Conservation (phyloP, 2,888 invertebrate genomes). For the Dendrolimus houi region DNA sequence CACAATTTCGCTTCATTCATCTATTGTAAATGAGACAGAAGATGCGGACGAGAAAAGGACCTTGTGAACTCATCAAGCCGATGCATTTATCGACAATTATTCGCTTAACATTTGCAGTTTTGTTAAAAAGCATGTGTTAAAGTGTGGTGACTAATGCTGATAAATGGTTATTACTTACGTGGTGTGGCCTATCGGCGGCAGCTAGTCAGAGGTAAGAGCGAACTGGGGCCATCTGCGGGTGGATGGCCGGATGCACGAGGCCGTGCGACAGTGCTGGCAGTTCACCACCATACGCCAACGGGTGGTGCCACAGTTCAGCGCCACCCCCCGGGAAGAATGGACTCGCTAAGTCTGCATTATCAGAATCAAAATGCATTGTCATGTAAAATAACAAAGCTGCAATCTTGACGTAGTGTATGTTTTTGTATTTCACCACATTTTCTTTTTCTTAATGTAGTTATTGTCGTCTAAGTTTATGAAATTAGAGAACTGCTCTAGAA, state of each 20-base stretch:
- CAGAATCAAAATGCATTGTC: conserved; percentile 17
- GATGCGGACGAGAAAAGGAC: no score
- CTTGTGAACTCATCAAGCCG: no score
- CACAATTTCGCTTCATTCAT: no score
- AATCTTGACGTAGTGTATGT: no score
- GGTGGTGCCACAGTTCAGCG: conserved; percentile 96
- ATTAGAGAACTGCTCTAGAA: conserved; percentile 34
- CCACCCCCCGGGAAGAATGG: conserved; percentile 94
- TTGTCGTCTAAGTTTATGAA: conserved; percentile 1
- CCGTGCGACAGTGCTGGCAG: conserved; percentile 91
- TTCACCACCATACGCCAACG: conserved; percentile 88
- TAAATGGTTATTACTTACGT: conserved; percentile 64
- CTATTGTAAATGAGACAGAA: no score
- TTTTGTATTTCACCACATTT: no score
- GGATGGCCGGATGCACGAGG: conserved; percentile 96
- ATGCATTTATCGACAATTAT: no score
- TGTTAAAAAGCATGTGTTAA: no score
- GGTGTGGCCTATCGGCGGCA: conserved; percentile 87
- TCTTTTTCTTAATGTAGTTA: no score
- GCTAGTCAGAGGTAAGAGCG: conserved; percentile 98
- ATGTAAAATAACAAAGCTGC: no score
- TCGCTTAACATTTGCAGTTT: no score
- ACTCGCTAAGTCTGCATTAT: conserved; percentile 90
- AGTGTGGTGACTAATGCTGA: no score
- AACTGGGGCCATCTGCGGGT: conserved; percentile 96